Percentiles rank a stretch among this genome's conserved stretches.
Conservation (phyloP, 2,888 invertebrate genomes). For the Mimachlamys varia region DNA sequence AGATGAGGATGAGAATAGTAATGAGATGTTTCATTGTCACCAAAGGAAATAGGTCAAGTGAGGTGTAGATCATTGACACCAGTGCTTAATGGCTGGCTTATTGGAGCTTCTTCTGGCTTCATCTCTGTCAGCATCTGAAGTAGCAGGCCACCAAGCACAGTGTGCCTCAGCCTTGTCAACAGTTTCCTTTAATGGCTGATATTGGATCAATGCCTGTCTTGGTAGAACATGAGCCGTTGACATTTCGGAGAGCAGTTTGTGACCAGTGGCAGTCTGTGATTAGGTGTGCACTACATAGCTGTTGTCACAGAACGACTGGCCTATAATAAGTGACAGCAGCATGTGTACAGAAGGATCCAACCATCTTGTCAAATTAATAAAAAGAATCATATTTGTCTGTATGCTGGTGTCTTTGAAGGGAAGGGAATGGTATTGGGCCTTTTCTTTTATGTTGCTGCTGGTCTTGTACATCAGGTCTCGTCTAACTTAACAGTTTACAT, state of each 20-base stretch:
- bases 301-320: neutral
- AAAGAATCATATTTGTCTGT: neutral
- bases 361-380: neutral
- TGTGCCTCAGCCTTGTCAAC: neutral
- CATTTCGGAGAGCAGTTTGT: conserved; percentile 13
- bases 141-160: neutral
- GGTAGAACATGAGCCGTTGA: neutral
- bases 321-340: neutral
- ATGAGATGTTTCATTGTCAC: neutral
- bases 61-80: conserved; percentile 17
- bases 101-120: conserved; percentile 28
- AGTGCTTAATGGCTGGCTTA: neutral
- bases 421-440: neutral
- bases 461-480: neutral
- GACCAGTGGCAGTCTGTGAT: neutral
- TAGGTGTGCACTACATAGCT: neutral
- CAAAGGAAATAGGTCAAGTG: neutral
- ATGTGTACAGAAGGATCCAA: neutral
- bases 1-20: neutral
- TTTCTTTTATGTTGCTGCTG: neutral
- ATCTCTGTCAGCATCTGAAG: neutral
- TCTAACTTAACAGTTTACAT: neutral
- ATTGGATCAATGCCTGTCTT: conserved; percentile 26
- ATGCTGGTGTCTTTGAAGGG: too few relatives aligned
- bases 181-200: neutral